These are phyloP conservation scores for Onchidella celtica DNA, from an alignment of 2,888 invertebrate species.

Conservation along the genomic window DNA sequence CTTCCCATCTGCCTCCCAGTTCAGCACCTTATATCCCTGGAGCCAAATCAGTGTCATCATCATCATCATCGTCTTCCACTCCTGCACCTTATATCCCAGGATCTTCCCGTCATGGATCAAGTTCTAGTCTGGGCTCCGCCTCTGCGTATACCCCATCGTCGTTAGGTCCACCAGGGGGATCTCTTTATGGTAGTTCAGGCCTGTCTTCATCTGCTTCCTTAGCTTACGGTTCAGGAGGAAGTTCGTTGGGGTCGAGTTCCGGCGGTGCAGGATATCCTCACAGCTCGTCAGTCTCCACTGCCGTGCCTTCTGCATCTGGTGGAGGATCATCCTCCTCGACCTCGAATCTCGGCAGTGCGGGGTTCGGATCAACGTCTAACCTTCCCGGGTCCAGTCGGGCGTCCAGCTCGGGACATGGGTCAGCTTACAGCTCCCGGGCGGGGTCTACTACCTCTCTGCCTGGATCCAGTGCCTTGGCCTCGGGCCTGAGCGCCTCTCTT, in stretches of 20 bases:
- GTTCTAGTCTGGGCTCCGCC: background rate
- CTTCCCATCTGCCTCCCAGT: constrained; percentile 2
- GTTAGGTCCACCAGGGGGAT: constrained; percentile 12
- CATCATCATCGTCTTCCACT: background rate
- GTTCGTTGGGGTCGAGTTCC: background rate
- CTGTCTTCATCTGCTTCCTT: background rate
- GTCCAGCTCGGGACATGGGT: constrained; percentile 44
- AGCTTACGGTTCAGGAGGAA: background rate
- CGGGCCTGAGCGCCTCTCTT: constrained; percentile 43
- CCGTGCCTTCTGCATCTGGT: background rate
- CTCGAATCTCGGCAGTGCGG: background rate
- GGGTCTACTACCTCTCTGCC: constrained; percentile 42
- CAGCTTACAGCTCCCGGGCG: constrained; percentile 40
- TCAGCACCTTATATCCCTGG: constrained; percentile 20
- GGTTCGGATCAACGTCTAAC: constrained; percentile 21
- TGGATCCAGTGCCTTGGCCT: background rate
- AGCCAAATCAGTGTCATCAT: constrained; percentile 14
- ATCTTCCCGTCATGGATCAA: constrained; percentile 1
- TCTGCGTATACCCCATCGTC: constrained; percentile 19
- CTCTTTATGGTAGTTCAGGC: background rate
- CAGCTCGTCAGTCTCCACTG: constrained; percentile 1
- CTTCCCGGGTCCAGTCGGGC: constrained; percentile 25
- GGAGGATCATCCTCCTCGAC: background rate
- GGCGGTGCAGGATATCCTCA: background rate
- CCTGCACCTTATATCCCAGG: constrained; percentile 40